A percentile compares a stretch with the other conserved stretches of the same genome.
Conservation (phyloP, 1,140 invertebrate species). For the Ostrea denselamellosa region DNA sequence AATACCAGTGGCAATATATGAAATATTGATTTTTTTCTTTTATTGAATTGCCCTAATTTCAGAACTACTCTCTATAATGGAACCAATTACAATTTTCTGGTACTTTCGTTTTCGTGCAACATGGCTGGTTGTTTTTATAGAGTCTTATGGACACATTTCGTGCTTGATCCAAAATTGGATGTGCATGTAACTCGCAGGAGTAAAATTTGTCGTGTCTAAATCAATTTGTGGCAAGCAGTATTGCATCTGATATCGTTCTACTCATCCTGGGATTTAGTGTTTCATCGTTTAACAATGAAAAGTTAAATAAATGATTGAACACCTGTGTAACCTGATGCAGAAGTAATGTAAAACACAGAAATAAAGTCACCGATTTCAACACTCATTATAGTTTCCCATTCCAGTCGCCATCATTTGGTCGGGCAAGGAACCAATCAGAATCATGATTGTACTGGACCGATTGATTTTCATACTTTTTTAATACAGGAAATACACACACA, state of each 20-base stretch:
- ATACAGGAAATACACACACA: too few relatives aligned
- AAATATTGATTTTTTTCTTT: too few relatives aligned
- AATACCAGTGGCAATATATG: too few relatives aligned
- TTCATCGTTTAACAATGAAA: background rate
- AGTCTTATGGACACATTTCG: too few relatives aligned
- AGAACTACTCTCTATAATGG: too few relatives aligned
- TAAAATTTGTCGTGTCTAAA: background rate
- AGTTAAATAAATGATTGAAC: background rate
- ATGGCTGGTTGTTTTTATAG: too few relatives aligned
- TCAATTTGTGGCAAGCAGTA: background rate
- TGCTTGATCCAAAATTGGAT: too few relatives aligned
- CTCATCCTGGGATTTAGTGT: background rate
- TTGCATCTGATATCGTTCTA: background rate
- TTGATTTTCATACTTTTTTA: too few relatives aligned
- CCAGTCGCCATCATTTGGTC: background rate
- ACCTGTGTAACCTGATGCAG: background rate
- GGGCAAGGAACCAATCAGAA: background rate
- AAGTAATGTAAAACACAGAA: background rate
- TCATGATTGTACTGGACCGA: background rate
- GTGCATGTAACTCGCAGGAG: background rate
- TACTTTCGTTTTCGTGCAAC: too few relatives aligned
- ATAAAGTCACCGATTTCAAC: background rate
- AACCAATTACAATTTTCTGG: too few relatives aligned
- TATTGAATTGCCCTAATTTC: too few relatives aligned
- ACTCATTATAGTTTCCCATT: background rate